Percentiles rank a stretch among this genome's conserved stretches.
Evolutionary conservation across 35 echinoderm and acorn worm species (phyloP).

Genomic region (Apostichopus japonicus): DNA sequence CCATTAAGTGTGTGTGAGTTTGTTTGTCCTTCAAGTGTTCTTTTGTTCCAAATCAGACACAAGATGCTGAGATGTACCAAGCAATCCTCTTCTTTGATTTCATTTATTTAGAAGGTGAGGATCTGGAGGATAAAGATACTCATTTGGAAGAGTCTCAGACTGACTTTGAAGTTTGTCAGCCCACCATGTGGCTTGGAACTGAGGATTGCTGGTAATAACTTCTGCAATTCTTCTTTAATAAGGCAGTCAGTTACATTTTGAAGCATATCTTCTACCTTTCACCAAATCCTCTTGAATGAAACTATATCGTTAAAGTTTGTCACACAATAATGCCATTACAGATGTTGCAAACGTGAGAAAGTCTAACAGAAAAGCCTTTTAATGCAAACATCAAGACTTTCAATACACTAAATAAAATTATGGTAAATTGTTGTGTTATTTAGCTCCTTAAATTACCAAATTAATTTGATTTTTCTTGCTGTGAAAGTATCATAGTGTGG

Average conservation of each 20-base stretch:
- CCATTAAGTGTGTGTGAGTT: no score
- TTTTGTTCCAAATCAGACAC: no score
- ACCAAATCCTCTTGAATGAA: background rate
- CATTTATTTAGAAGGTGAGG: slow-evolving; percentile 12
- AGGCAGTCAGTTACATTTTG: background rate
- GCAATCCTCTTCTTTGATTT: background rate
- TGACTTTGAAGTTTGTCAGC: slow-evolving; percentile 76
- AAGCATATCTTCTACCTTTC: background rate
- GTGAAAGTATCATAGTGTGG: no score
- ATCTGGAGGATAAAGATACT: slow-evolving; percentile 24
- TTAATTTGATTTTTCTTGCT: no score
- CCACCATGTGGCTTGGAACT: slow-evolving; percentile 98
- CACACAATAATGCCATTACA: no score
- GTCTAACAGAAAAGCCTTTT: background rate
- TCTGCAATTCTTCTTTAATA: background rate
- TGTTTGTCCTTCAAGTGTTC: no score
- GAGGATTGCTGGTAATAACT: slow-evolving; percentile 96
- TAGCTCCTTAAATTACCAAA: no score
- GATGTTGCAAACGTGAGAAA: no score
- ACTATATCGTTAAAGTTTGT: background rate
- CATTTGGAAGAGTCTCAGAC: slow-evolving; percentile 49
- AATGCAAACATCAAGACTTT: background rate
- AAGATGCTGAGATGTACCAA: no score
- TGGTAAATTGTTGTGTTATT: no score
- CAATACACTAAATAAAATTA: background rate